phyloP scores from a whole-genome alignment of 2,113 vertebrate genomes.

The Heptranchias perlo region DNA sequence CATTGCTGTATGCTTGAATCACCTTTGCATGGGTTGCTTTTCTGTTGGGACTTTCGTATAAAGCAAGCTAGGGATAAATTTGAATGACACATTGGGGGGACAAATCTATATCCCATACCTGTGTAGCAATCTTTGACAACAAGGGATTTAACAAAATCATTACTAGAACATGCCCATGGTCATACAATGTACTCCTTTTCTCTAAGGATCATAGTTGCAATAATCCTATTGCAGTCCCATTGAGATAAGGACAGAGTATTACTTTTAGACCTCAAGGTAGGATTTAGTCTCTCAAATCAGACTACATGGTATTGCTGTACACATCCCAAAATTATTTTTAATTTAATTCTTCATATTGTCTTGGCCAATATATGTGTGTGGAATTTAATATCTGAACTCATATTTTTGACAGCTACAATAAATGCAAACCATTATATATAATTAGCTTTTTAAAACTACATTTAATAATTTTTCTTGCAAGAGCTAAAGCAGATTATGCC shows the following conservation, averaged over 20 bases:
- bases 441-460: conserved; percentile 27
- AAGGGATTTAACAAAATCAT: conserved; percentile 37
- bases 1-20: background rate
- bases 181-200: conserved; percentile 13
- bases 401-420: conserved; percentile 31
- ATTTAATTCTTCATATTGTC: conserved; percentile 32
- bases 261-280: conserved; percentile 32
- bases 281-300: conserved; percentile 31
- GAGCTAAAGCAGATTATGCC: conserved; percentile 26
- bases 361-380: conserved; percentile 4
- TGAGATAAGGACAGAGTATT: conserved; percentile 27
- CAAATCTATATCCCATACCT: background rate
- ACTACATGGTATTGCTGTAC: background rate
- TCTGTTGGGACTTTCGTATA: background rate
- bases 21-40: background rate
- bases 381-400: conserved; percentile 30
- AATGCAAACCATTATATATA: conserved; percentile 33
- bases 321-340: conserved; percentile 21
- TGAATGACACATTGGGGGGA: background rate
- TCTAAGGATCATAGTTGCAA: conserved; percentile 15
- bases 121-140: conserved; percentile 25
- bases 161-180: conserved; percentile 32
- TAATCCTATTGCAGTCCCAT: conserved; percentile 35
- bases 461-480: conserved; percentile 28
- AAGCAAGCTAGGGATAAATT: background rate